Base-by-base conservation (phyloP, 2,888 invertebrate genomes). In the Ennomos fuscantarius region DNA sequence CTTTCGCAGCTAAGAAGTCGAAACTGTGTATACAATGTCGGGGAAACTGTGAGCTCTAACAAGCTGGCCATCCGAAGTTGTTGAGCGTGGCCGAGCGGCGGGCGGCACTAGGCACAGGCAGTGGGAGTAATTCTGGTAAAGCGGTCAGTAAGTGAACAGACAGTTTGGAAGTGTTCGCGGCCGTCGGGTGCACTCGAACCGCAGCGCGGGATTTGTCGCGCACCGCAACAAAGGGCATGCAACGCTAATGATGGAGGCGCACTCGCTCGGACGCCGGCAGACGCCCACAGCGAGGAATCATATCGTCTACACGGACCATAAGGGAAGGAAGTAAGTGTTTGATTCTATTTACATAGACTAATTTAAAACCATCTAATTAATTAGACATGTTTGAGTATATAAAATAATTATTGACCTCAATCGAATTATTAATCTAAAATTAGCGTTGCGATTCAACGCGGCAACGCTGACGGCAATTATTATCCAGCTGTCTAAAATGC, bases 231-330 rank as follows among this genome's bases (percentile, higher is more conserved):
- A 55, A 57, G 67, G 58, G 72, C 62, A 74, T 72, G 76, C 62
- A 47, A 50, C 63, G 61, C 66, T 70, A 69, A 73, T 69, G 71
- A 91, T 92, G 88, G 92, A 91, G 66, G 66, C 87, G 36, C 85
- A 86, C 61, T 83, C 88, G 42, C 68, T 89, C 59, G 84, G 81
- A 56, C 79, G 86, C 50, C 74, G 87, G 43, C 89, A 86, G 59
- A 76, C 83, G 32, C 88, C 88, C 2, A 81, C 90, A n/a, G 83
- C 87, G 2, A 84, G 92, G 51, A 93, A 92, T 69, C 93, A 93
- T 66, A 93, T 93, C 65, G 87, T 93, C 70, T 93, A 92, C 73
- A 93, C 93, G 36, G 93, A 93, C 64, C 92, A 93, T 62, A 93
- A 92, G 68, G 93, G 93, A 62, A 81, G 92, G 67, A 93, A 93